Percentiles rank a stretch among this genome's conserved stretches.
These are phyloP conservation scores for Drosophila formosana DNA, from an alignment of 2,888 invertebrate genomes.

Conservation along the genomic window DNA sequence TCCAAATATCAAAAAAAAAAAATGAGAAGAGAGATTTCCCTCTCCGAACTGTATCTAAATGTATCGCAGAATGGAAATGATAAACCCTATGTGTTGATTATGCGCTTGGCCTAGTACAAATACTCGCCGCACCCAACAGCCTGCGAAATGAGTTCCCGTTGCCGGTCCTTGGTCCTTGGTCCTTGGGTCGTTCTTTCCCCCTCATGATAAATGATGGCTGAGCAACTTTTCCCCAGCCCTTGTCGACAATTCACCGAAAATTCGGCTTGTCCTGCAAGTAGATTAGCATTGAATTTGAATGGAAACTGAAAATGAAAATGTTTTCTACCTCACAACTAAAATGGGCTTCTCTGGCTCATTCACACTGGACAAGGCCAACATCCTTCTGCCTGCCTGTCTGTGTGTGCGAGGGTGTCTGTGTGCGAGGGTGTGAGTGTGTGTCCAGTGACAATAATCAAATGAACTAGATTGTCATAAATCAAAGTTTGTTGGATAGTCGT, in stretches of 20 bases:
- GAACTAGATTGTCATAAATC: slow-evolving; percentile 77
- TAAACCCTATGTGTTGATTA: slow-evolving; percentile 72
- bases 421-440: slow-evolving; percentile 7
- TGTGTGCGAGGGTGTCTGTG: not conserved
- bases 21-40: slow-evolving; percentile 16
- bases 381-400: not conserved
- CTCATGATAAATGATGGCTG: slow-evolving; percentile 72
- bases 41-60: slow-evolving; percentile 37
- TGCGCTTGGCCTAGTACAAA: slow-evolving; percentile 60
- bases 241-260: slow-evolving; percentile 24
- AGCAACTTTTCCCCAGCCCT: slow-evolving; percentile 21
- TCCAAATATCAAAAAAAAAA: slow-evolving; percentile 22
- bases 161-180: slow-evolving; percentile 3
- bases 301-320: slow-evolving; percentile 70
- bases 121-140: slow-evolving; percentile 36
- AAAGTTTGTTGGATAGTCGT: slow-evolving; percentile 66
- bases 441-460: slow-evolving; percentile 70
- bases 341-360: slow-evolving; percentile 27
- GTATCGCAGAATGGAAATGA: slow-evolving; percentile 64
- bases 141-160: slow-evolving; percentile 34
- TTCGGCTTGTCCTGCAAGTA: slow-evolving; percentile 70
- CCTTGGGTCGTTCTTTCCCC: slow-evolving; percentile 36
- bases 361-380: slow-evolving; percentile 10
- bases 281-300: slow-evolving; percentile 79
- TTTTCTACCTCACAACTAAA: slow-evolving; percentile 50